Conservation (phyloP, 2,797 vertebrate genomes). For the Xenentodon cancila region DNA sequence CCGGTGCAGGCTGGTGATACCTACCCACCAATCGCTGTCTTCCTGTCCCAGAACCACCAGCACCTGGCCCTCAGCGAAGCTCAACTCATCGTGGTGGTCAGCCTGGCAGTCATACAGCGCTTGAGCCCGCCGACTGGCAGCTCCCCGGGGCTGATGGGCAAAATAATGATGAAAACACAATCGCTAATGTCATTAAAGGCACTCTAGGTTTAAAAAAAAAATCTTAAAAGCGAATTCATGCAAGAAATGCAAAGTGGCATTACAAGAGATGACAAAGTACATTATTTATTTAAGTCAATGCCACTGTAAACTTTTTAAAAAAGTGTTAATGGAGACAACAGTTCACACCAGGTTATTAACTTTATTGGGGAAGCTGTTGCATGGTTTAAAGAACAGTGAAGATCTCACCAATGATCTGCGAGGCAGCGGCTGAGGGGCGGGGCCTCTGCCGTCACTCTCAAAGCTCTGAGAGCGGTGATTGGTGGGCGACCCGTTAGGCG, state of each 20-base stretch:
- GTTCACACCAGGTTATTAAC: not conserved
- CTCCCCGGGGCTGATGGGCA: slow-evolving; percentile 52
- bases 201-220: no score
- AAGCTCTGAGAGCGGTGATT: slow-evolving; percentile 74
- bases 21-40: slow-evolving; percentile 88
- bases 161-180: not conserved
- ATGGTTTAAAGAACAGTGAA: not conserved
- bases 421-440: slow-evolving; percentile 77
- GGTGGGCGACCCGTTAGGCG: slow-evolving; percentile 59
- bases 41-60: slow-evolving; percentile 85
- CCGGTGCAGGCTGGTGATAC: slow-evolving; percentile 56
- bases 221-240: no score
- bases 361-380: not conserved
- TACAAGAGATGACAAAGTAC: no score
- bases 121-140: slow-evolving; percentile 67
- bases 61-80: slow-evolving; percentile 84
- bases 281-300: no score
- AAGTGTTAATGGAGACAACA: no score
- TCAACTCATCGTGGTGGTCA: slow-evolving; percentile 87
- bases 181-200: no score
- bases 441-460: slow-evolving; percentile 68
- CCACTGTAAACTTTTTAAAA: no score
- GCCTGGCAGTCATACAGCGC: slow-evolving; percentile 86
- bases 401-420: slow-evolving; percentile 76
- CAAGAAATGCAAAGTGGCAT: no score